Evolutionary conservation across 2,797 vertebrate species (phyloP), one percentile per base, ranked within the genome.

Genomic region (Myoxocephalus aenaeus): DNA sequence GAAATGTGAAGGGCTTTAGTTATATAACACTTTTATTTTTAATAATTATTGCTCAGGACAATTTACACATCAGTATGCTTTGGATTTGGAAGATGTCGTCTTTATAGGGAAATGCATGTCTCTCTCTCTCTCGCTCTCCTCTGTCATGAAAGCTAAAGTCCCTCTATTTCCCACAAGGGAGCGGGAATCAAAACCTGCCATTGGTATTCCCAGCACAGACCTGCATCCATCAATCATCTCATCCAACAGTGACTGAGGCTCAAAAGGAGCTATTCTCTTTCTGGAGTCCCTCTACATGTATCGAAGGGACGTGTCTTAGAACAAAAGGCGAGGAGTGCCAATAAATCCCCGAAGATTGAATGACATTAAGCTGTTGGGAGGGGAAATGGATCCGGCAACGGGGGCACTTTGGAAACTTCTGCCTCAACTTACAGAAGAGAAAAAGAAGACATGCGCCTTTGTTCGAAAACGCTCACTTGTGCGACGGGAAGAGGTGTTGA

Each of bases 191-290:
- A 87, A 90, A 84, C 69, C 70, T 65, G 82, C 87, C 87, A 91
- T 95, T 92, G 74, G 73, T 92, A 95, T 94, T 94, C 91, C 81
- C 84, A 75, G 87, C 91, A 92, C 89, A 92, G 81, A 83, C 79
- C 79, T 81, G 71, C 89, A 91, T 89, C 93, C 92, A 94, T 94
- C 93, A 94, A 90, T 91, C 92, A 92, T 87, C 87, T 88, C 79
- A 88, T 90, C 89, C 87, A 85, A 89, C 71, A 51, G 84, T 73
- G 73, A 79, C 85, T 83, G 66, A 70, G 59, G 62, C 85, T 93
- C 84, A 88, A 87, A 91, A 86, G 85, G 50, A 87, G 76, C 70
- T 27, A 77, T 87, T 88, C 75, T 75, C 89, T 89, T 86, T 87
- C 84, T 85, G 71, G 32, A 70, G 66, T 79, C 78, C 54, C 73